phyloP scores from a whole-genome alignment of 92 coral and sea anemone species.

The Epizoanthus fatuus region DNA sequence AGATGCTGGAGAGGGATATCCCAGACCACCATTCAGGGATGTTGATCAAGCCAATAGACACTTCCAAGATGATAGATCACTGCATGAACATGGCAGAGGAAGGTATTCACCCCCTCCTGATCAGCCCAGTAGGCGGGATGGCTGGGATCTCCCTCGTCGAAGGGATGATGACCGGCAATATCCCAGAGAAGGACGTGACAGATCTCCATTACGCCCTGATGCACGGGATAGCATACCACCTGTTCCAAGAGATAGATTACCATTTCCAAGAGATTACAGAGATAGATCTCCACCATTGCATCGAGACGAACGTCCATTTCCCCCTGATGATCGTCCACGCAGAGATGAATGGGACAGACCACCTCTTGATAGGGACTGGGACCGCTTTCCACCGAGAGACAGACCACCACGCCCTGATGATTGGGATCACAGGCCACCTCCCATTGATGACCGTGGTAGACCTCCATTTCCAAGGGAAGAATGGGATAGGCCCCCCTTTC shows the following conservation, averaged over 20 bases:
- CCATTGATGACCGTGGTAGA: constrained; percentile 9
- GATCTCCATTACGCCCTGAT: constrained; percentile 53
- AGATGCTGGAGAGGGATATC: background rate
- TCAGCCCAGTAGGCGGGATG: background rate
- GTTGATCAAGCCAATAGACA: background rate
- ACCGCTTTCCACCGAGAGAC: constrained; percentile 44
- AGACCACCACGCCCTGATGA: constrained; percentile 50
- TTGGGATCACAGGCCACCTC: constrained; percentile 54
- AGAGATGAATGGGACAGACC: constrained; percentile 49
- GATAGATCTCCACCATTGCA: constrained; percentile 35
- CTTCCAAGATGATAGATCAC: constrained; percentile 2
- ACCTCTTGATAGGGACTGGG: constrained; percentile 38
- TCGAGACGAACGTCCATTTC: constrained; percentile 39
- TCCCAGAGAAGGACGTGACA: constrained; percentile 50
- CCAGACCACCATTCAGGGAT: constrained; percentile 1
- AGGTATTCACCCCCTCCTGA: constrained; percentile 39
- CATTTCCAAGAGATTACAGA: constrained; percentile 23
- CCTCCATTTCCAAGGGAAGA: constrained; percentile 72
- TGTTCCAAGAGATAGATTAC: constrained; percentile 36
- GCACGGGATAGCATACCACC: constrained; percentile 63
- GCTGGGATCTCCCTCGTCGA: background rate
- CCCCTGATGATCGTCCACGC: constrained; percentile 17
- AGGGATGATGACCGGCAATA: constrained; percentile 16
- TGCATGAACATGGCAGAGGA: background rate
- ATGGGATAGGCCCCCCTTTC: constrained; percentile 63